Conservation (phyloP, 2,797 vertebrate genomes). For the Sebastolobus altivelis region DNA sequence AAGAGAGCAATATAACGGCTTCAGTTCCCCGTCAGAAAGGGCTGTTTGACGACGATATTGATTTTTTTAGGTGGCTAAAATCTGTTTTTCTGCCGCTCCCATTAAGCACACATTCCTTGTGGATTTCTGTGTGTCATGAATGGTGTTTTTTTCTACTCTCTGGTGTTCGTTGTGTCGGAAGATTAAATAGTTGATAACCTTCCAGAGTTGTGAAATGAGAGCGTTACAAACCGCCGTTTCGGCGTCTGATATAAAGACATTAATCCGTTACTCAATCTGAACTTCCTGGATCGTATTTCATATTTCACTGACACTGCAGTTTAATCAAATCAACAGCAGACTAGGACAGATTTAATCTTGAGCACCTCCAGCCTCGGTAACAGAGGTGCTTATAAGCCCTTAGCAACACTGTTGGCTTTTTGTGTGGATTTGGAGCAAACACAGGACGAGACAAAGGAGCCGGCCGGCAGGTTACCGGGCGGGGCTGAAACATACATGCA, state of each 20-base stretch:
- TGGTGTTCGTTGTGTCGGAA: background rate
- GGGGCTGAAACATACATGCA: background rate
- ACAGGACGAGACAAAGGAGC: background rate
- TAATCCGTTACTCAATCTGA: background rate
- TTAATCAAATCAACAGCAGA: background rate
- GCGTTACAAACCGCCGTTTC: background rate
- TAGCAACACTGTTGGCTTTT: constrained; percentile 24
- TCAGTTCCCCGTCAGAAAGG: no score
- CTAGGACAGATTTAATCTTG: background rate
- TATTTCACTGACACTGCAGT: background rate
- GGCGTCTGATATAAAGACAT: background rate
- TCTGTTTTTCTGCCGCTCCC: no score
- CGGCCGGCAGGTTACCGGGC: background rate
- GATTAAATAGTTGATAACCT: background rate
- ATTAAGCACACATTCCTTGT: background rate
- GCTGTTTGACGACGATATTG: no score
- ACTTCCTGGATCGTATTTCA: background rate
- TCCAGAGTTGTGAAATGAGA: background rate
- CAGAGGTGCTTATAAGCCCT: background rate
- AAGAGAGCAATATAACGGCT: no score
- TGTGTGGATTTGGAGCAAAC: background rate
- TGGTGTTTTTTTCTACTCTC: background rate
- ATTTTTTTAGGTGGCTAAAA: no score
- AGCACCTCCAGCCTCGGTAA: background rate
- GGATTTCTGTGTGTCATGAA: background rate